A percentile compares a stretch with the other conserved stretches of the same genome.
These are phyloP conservation scores for Lasiurus borealis DNA, from an alignment of 2,113 vertebrate genomes.

Conservation along the genomic window DNA sequence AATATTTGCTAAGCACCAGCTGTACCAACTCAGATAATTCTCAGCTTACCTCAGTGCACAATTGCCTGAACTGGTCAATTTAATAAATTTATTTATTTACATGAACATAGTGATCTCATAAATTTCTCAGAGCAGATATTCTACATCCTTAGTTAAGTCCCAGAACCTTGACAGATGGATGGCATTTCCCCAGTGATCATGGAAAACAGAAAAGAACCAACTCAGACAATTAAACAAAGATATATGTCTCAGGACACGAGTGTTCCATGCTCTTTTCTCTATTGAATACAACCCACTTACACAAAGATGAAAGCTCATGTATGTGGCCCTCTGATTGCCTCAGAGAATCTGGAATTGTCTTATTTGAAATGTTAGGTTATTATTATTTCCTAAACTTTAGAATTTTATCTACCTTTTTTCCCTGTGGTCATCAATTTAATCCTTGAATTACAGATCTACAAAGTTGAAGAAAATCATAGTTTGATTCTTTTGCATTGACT, in stretches of 20 bases:
- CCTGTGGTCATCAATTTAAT: neutral
- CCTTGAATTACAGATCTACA: neutral
- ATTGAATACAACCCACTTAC: neutral
- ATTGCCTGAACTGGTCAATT: neutral
- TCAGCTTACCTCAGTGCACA: neutral
- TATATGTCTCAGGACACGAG: neutral
- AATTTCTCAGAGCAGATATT: conserved; percentile 19
- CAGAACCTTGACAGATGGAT: neutral
- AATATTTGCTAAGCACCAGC: conserved; percentile 52
- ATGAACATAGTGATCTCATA: neutral
- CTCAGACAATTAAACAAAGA: neutral
- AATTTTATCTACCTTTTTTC: neutral
- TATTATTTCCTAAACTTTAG: neutral
- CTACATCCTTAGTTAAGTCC: neutral
- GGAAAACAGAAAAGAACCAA: conserved; percentile 47
- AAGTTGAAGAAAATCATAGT: neutral
- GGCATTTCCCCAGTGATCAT: conserved; percentile 29
- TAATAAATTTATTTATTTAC: conserved; percentile 52
- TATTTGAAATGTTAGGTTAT: conserved; percentile 37
- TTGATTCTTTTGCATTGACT: conserved; percentile 39
- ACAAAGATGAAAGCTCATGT: neutral
- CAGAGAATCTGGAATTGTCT: conserved; percentile 29
- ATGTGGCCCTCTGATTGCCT: neutral
- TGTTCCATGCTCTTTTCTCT: neutral
- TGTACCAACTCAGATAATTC: conserved; percentile 22